phyloP scores from a whole-genome alignment of 2,113 vertebrate species.

The Oreocharis arfaki region DNA sequence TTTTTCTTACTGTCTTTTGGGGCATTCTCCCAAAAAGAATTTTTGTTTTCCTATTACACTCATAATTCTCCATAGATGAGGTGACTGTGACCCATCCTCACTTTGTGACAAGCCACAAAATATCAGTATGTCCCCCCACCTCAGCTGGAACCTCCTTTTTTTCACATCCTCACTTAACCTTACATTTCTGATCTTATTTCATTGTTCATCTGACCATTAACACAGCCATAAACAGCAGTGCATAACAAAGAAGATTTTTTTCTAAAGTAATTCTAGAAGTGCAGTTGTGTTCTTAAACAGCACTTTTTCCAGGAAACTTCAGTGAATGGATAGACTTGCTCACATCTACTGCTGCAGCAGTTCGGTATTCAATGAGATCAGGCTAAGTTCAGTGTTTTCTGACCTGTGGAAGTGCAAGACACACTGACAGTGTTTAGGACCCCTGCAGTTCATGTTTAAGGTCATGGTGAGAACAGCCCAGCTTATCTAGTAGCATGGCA shows the following conservation, averaged over 20 bases:
- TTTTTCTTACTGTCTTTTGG: neutral
- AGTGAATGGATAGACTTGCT: neutral
- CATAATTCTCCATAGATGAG: neutral
- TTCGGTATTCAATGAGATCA: neutral
- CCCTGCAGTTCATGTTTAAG: neutral
- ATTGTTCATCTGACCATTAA: neutral
- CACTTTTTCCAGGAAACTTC: neutral
- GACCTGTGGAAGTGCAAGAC: neutral
- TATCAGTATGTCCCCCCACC: neutral
- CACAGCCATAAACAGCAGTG: neutral
- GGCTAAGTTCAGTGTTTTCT: neutral
- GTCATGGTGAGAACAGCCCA: neutral
- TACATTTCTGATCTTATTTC: neutral
- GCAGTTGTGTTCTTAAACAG: neutral
- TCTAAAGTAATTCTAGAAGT: neutral
- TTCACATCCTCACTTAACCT: neutral
- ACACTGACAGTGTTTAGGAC: neutral
- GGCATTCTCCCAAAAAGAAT: neutral
- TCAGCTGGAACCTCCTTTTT: neutral
- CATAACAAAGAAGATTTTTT: neutral
- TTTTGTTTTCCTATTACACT: neutral
- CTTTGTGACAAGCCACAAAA: neutral
- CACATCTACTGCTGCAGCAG: neutral
- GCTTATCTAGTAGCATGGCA: neutral
- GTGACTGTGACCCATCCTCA: neutral